Base-by-base conservation (phyloP, 2,797 vertebrate genomes). In the Dallia pectoralis region DNA sequence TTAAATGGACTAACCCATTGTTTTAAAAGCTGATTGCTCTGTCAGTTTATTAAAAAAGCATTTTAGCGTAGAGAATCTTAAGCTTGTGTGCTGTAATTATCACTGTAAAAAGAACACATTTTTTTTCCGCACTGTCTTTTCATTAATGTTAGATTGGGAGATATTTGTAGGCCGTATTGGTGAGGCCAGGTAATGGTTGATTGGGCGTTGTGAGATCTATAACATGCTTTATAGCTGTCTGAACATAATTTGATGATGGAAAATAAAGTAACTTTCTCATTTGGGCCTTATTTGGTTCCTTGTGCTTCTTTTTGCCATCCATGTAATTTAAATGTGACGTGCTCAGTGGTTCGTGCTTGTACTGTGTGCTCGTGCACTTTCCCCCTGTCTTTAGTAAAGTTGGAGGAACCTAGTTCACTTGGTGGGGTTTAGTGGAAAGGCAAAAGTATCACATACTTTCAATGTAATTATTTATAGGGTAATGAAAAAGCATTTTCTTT, bases 1-100 rank as follows among this genome's bases (percentile, higher is more conserved):
- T 72, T 4, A 84, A 86, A 81, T 79, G 77, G 64, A 77, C 73
- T 73, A 66, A 74, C n/a, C 2, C 32, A 72, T 78, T 70, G 19
- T 79, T 72, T 22, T 71, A 51, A 61, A 30, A 62, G 76, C 76
- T 47, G 64, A 48, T 73, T 27, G 30, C 75, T 56, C 16, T 8
- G 36, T n/a, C n/a, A 79, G 70, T 22, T 71, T 66, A 65, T 71
- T 66, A 65, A 36, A 72, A 76, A 56, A 77, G 67, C 44, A 63
- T 70, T 74, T 69, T 73, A 47, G 53, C 68, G 32, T 64, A 74
- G 71, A 64, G 67, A 75, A 74, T 74, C 64, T 64, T 70, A 27
- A 51, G 72, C 36, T 75, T 70, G 77, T 72, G 77, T 79, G 53
- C 72, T 77, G 12, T 74, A 67, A 69, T 78, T 67, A 59, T 1